Base-by-base conservation (phyloP, 64 coral and sea anemone species). In the Stichodactyla helianthus region DNA sequence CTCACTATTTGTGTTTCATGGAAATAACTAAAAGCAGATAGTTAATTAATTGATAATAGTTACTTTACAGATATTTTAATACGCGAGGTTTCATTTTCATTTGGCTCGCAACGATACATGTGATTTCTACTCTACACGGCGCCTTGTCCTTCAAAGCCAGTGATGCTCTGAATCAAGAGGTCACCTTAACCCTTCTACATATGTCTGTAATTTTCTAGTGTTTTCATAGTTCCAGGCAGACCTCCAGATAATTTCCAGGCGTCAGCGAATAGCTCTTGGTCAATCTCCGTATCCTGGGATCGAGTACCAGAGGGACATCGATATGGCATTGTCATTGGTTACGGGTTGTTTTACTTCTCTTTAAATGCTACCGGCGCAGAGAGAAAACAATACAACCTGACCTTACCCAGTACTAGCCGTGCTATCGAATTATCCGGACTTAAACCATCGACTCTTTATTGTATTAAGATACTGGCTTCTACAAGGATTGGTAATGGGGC, bases 311-410 rank as follows among this genome's bases (percentile, higher is more conserved):
- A 0, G 0, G 31, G 5, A 16, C 35, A 74, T 58, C 14, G 54
- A 54, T 52, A 85, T 59, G 88, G 88, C 50, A 3, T 77, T 56
- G 31, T 90, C 28, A 23, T 90, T 52, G 88, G 88, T 52, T 84
- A 90, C 82, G 51, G 2, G 31, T 22, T 90, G 31, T 6, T 50
- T 25, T 77, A 79, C 76, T 17, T 79, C 12, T 62, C 64, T 74
- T 74, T 65, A 22, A 65, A 52, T 44, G 31, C 51, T 5, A 25
- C 18, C 63, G 52, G 64, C 16, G 59, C 52, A 86, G 52, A 52
- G 35, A 71, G n/a, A 71, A 50, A 52, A 31, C n/a, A 71, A 6
- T 53, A 17, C 18, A 71, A 86, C 53, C 70, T 52, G 22, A 51
- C 27, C 85, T 51, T 86, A 15, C 63, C 26, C n/a, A 86, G 52